Conservation (phyloP, 2,797 vertebrate genomes). For the Lepus oiostolus region DNA sequence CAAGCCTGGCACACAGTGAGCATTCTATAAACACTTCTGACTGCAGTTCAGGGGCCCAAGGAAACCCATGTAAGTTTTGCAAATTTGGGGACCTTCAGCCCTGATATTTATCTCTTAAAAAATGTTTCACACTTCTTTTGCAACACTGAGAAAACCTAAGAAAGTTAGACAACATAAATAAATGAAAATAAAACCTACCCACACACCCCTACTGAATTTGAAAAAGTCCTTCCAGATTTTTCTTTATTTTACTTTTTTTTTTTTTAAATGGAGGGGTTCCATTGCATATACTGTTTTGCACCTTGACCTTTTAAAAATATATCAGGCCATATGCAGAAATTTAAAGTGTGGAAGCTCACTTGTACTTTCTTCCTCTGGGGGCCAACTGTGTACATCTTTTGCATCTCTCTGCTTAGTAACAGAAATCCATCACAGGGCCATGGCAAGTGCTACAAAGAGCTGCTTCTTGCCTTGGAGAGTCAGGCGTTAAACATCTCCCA, state of each 20-base stretch:
- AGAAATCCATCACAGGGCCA: background rate
- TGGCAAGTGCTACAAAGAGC: background rate
- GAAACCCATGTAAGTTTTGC: background rate
- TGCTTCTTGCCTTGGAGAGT: background rate
- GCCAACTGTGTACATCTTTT: background rate
- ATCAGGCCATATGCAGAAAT: background rate
- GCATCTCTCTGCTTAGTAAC: background rate
- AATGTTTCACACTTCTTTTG: background rate
- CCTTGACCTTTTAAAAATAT: background rate
- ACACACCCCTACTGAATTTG: background rate
- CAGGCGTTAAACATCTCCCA: background rate
- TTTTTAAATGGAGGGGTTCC: background rate
- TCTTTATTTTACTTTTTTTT: background rate
- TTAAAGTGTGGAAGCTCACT: too few species aligned
- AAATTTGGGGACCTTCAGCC: background rate
- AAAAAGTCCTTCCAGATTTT: background rate
- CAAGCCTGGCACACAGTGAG: background rate
- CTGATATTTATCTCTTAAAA: background rate
- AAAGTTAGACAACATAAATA: background rate
- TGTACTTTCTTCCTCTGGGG: too few species aligned
- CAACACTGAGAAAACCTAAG: background rate
- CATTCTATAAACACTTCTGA: background rate
- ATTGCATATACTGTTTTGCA: background rate
- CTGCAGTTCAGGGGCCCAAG: background rate
- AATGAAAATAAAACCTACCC: background rate